A percentile compares a stretch with the other conserved stretches of the same genome.
phyloP scores from a whole-genome alignment of 2,888 invertebrate genomes.

The Sphaeridia pumilis region DNA sequence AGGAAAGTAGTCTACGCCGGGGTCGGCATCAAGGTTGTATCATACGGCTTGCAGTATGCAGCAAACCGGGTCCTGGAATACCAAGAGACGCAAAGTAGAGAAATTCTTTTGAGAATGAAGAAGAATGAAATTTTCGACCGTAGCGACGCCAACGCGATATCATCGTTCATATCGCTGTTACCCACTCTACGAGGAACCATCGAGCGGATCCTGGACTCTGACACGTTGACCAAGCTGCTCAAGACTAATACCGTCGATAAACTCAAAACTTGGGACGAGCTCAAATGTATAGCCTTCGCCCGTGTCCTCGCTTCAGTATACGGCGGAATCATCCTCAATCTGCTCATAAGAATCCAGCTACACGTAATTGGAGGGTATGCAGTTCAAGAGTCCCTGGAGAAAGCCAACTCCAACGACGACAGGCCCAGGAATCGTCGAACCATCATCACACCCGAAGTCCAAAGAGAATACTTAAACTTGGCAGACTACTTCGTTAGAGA shows the following conservation, averaged over 20 bases:
- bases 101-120: conserved; percentile 65
- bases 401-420: background rate
- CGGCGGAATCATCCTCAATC: conserved; percentile 66
- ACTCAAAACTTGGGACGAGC: conserved; percentile 67
- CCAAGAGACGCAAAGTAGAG: conserved; percentile 69
- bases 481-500: conserved; percentile 66
- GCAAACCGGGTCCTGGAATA: conserved; percentile 66
- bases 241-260: conserved; percentile 51
- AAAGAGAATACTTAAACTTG: conserved; percentile 68
- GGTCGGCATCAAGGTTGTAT: conserved; percentile 59
- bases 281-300: conserved; percentile 69
- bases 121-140: conserved; percentile 82
- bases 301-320: conserved; percentile 64
- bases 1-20: conserved; percentile 72
- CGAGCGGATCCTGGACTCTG: conserved; percentile 48
- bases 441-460: conserved; percentile 45
- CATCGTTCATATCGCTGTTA: conserved; percentile 65
- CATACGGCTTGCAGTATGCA: conserved; percentile 62
- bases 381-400: conserved; percentile 52
- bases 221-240: conserved; percentile 39
- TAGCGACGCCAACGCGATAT: conserved; percentile 76
- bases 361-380: conserved; percentile 82
- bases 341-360: conserved; percentile 70
- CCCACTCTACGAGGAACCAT: conserved; percentile 62
- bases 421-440: conserved; percentile 2